Conservation (phyloP, 2,888 invertebrate genomes). For the Agrotis clavis region DNA sequence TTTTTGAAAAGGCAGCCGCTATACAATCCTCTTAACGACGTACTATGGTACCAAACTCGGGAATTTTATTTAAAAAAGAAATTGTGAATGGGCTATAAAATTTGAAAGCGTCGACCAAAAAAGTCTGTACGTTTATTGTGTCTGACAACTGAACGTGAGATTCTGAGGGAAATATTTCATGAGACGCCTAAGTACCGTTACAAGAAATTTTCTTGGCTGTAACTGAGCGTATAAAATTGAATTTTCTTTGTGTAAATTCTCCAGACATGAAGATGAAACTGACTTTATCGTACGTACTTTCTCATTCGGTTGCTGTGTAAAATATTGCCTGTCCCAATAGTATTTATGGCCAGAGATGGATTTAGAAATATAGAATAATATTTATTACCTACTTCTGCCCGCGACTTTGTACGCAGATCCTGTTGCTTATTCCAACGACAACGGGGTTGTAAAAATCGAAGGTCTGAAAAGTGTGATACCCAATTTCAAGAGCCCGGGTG, state of each 20-base stretch:
- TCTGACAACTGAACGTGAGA: slow-evolving; percentile 44
- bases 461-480: too few species aligned
- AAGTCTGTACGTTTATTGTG: slow-evolving; percentile 41
- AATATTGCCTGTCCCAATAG: slow-evolving; percentile 1
- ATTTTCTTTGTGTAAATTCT: slow-evolving; percentile 35
- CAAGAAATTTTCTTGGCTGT: slow-evolving; percentile 18
- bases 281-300: slow-evolving; percentile 13
- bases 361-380: neutral
- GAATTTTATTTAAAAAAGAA: slow-evolving; percentile 50
- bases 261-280: slow-evolving; percentile 21
- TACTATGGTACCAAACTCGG: slow-evolving; percentile 17
- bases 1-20: too few species aligned
- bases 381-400: too few species aligned
- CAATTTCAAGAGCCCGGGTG: too few species aligned
- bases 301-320: slow-evolving; percentile 13
- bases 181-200: slow-evolving; percentile 19
- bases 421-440: too few species aligned
- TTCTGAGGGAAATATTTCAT: slow-evolving; percentile 41
- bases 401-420: too few species aligned
- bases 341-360: neutral
- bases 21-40: too few species aligned
- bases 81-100: slow-evolving; percentile 38
- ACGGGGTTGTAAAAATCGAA: too few species aligned
- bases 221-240: slow-evolving; percentile 37
- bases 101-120: slow-evolving; percentile 31